Conservation (phyloP, 2,797 vertebrate genomes). For the Pantherophis alleghaniensis region DNA sequence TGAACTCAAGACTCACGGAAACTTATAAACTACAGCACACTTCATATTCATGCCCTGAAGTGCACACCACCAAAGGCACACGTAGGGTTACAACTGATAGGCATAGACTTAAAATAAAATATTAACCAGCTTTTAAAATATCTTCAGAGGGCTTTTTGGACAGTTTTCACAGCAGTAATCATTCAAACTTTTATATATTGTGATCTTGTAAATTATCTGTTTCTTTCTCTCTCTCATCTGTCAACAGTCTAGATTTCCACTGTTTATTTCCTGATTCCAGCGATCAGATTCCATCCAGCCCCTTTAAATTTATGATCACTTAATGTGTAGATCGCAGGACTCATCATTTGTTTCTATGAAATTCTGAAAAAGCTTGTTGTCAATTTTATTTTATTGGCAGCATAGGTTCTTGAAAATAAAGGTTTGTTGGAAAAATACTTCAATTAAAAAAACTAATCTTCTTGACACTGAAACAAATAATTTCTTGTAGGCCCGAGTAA, state of each 20-base stretch:
- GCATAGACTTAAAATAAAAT: neutral
- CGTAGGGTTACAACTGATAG: neutral
- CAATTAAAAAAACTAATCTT: neutral
- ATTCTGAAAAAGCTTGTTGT: neutral
- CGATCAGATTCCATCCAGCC: neutral
- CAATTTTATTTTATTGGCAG: neutral
- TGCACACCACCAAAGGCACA: neutral
- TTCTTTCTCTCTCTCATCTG: neutral
- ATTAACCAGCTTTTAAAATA: neutral
- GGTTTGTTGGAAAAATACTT: neutral
- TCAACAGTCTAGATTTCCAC: neutral
- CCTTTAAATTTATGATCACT: neutral
- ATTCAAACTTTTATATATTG: neutral
- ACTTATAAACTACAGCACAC: neutral
- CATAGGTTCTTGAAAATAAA: neutral
- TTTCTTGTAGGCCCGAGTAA: neutral
- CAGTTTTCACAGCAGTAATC: neutral
- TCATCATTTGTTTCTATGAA: neutral
- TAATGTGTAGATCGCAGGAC: neutral
- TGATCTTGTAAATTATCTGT: neutral
- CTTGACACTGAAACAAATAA: neutral
- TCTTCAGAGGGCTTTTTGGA: neutral
- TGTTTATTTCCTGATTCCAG: neutral
- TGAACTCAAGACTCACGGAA: neutral
- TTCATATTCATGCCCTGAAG: neutral